Conservation (phyloP, 2,888 invertebrate genomes). For the Tetanocera ferruginea region DNA sequence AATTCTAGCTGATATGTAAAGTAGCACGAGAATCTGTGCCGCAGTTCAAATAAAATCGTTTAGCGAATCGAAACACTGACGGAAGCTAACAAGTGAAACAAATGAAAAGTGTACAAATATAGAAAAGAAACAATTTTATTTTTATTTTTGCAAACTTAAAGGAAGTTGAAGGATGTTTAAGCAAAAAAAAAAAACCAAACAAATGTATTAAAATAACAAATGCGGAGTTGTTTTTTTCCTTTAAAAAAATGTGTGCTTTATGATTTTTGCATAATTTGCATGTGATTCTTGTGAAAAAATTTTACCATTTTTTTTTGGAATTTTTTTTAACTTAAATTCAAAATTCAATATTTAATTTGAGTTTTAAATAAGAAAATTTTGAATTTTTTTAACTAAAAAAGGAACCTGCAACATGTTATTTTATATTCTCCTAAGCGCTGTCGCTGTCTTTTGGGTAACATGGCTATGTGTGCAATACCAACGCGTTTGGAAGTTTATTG, state of each 20-base stretch:
- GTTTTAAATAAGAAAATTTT: too few relatives aligned
- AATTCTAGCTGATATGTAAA: background rate
- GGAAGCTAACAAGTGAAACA: background rate
- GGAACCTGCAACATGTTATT: background rate
- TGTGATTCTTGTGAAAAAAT: background rate
- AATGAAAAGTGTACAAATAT: too few relatives aligned
- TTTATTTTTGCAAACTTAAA: too few relatives aligned
- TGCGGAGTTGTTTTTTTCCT: too few relatives aligned
- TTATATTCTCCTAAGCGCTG: background rate
- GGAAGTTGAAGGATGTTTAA: too few relatives aligned
- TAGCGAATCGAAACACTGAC: background rate
- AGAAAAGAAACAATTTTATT: too few relatives aligned
- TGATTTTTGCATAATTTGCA: background rate
- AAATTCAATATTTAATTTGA: background rate
- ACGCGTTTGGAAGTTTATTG: conserved; percentile 36
- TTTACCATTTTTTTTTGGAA: background rate
- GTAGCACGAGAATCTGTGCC: background rate
- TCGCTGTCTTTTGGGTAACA: background rate
- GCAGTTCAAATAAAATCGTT: background rate
- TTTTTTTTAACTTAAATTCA: too few relatives aligned
- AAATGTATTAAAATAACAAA: too few relatives aligned
- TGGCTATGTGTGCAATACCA: conserved; percentile 42
- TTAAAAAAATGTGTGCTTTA: too few relatives aligned
- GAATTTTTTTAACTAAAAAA: background rate
- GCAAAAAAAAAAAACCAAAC: too few relatives aligned